Evolutionary conservation across 1,140 invertebrate species (phyloP), one percentile per base, ranked within the genome.

Genomic region (Scaptomyza graminum): DNA sequence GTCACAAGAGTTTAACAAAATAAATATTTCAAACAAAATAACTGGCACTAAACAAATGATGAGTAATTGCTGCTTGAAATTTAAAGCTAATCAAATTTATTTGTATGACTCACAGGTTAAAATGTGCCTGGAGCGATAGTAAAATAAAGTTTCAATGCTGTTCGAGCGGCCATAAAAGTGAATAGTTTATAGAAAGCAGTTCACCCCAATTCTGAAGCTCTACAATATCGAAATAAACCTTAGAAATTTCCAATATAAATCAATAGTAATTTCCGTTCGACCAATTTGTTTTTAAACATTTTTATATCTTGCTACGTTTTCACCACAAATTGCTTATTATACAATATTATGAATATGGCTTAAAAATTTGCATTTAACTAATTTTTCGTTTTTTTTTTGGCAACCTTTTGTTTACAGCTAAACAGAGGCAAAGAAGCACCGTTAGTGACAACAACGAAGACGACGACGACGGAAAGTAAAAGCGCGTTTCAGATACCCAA

Each of bases 391-490:
- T 22, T 22, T 0, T 22, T 22, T 69, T 52, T 63, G 44, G 46
- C 39, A 72, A 76, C 55, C 44, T 51, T 56, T 41, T 57, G 34
- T 61, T 65, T 63, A 60, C 46, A 69, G 44, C 67, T 55, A 55
- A 65, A 69, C 62, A 44, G 44, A 76, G 60, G 55, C 65, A n/a
- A 56, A 65, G 11, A 56, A 65, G 49, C 50, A 62, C 82, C 82
- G 82, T 85, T 85, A 85, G 76, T 41, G 5, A 73, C 62, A 46
- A 77, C 31, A 7, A 31, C 28, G 28, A 31, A 3, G 28, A 64
- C 82, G 81, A 31, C 28, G 28, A 31, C 5, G 28, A 61, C 82
- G 81, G 84, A 88, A 88, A 88, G 83, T 88, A 88, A 88, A 88
- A 88, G 83, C 84, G 65, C 51, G 39, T 62, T 70, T 74, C 31